Evolutionary conservation across 2,888 invertebrate genomes (phyloP).

Genomic region (Halocaridina rubra): DNA sequence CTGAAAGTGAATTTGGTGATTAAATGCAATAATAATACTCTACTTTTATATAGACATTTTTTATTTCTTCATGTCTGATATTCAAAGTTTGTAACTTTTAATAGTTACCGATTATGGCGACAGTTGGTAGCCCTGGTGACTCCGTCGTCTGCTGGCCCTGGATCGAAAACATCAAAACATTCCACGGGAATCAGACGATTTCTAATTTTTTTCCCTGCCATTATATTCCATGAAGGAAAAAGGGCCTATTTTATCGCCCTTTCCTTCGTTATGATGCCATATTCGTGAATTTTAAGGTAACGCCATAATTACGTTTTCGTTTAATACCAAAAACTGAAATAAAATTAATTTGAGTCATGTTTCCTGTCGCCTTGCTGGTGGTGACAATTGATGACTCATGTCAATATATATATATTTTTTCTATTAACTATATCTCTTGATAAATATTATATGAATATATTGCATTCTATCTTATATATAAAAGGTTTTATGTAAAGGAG

Average conservation of each 20-base stretch:
- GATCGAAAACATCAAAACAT: constrained; percentile 57
- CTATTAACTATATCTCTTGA: no score
- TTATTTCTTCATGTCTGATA: no score
- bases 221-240: no score
- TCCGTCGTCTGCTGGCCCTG: constrained; percentile 10
- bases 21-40: no score
- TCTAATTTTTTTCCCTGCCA: not conserved
- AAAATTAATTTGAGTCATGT: not conserved
- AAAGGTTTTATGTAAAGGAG: not conserved
- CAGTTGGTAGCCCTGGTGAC: not conserved
- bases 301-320: not conserved
- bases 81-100: no score
- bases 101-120: no score
- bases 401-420: not conserved
- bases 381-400: not conserved
- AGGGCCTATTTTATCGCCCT: constrained; percentile 27
- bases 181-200: constrained; percentile 7
- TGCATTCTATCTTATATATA: not conserved
- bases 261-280: constrained; percentile 23
- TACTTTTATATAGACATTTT: no score
- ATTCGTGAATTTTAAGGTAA: constrained; percentile 44
- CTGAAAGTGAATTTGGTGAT: no score
- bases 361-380: not conserved
- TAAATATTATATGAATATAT: no score
- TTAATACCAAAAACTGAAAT: not conserved